phyloP scores from a whole-genome alignment of 30 jellyfish, hydroid and myxozoan species.

The Aurelia coerulea region DNA sequence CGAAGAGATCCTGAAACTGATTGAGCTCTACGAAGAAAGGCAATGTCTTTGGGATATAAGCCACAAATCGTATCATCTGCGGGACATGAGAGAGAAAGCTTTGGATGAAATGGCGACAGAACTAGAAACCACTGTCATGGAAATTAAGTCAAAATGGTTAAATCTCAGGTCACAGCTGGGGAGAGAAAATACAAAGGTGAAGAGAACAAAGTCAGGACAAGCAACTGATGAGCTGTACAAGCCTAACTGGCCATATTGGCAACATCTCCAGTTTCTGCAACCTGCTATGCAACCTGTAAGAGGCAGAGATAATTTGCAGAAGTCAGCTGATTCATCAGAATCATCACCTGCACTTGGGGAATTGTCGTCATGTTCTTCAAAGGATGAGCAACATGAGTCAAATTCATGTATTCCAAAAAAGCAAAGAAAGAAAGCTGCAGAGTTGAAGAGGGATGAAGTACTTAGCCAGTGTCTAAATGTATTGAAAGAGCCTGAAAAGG shows the following conservation, averaged over 20 bases:
- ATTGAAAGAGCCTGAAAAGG: conserved; percentile 2
- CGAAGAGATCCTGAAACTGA: conserved; percentile 10
- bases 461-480: too few relatives aligned
- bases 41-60: conserved; percentile 57
- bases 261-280: conserved; percentile 44
- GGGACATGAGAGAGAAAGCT: conserved; percentile 36
- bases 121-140: background rate
- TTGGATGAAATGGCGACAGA: conserved; percentile 14
- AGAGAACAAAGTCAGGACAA: conserved; percentile 64
- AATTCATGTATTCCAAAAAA: too few relatives aligned
- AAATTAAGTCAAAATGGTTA: conserved; percentile 28
- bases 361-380: background rate
- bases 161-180: conserved; percentile 64
- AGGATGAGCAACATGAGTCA: too few relatives aligned
- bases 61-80: conserved; percentile 32
- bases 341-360: background rate
- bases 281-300: conserved; percentile 25
- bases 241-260: conserved; percentile 44
- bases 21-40: conserved; percentile 24
- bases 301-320: background rate
- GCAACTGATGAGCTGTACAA: conserved; percentile 48
- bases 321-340: background rate
- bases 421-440: too few relatives aligned
- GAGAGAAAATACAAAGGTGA: conserved; percentile 39
- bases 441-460: too few relatives aligned